These are phyloP conservation scores for Pterostichus madidus DNA, from an alignment of 2,888 invertebrate species.

Conservation along the genomic window DNA sequence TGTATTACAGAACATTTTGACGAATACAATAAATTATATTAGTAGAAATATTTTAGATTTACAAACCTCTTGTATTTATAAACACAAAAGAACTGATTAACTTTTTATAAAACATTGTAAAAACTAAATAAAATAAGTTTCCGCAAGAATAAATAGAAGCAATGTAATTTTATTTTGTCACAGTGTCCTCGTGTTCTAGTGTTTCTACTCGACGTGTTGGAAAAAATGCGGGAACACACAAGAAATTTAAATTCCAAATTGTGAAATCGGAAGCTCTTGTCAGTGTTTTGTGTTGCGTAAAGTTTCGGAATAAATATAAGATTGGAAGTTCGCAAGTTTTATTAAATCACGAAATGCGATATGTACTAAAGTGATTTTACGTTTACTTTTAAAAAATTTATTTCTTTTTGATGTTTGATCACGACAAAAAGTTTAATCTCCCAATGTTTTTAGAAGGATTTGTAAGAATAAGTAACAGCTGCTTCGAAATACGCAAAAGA, in stretches of 20 bases:
- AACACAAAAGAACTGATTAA: too few relatives aligned
- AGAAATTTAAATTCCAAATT: slow-evolving; percentile 18
- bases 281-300: slow-evolving; percentile 10
- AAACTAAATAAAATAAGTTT: too few relatives aligned
- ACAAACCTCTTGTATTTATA: too few relatives aligned
- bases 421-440: slow-evolving; percentile 38
- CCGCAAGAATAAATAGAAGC: not conserved
- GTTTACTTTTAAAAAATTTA: slow-evolving; percentile 23
- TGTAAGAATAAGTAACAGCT: slow-evolving; percentile 39
- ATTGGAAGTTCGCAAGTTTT: slow-evolving; percentile 17
- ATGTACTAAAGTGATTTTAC: slow-evolving; percentile 1
- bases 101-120: too few relatives aligned
- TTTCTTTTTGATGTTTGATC: slow-evolving; percentile 32
- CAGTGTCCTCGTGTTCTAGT: not conserved
- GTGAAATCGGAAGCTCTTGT: slow-evolving; percentile 15
- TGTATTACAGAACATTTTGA: too few relatives aligned
- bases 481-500: not conserved
- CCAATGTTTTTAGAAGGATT: slow-evolving; percentile 22
- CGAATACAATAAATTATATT: too few relatives aligned
- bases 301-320: slow-evolving; percentile 27
- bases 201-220: slow-evolving; percentile 2
- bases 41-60: too few relatives aligned
- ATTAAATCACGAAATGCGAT: slow-evolving; percentile 21
- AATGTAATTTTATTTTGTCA: slow-evolving; percentile 14
- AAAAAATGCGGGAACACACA: not conserved